Percentiles rank a stretch among this genome's conserved stretches.
Conservation (phyloP, 2,113 vertebrate genomes). For the Plestiodon gilberti region DNA sequence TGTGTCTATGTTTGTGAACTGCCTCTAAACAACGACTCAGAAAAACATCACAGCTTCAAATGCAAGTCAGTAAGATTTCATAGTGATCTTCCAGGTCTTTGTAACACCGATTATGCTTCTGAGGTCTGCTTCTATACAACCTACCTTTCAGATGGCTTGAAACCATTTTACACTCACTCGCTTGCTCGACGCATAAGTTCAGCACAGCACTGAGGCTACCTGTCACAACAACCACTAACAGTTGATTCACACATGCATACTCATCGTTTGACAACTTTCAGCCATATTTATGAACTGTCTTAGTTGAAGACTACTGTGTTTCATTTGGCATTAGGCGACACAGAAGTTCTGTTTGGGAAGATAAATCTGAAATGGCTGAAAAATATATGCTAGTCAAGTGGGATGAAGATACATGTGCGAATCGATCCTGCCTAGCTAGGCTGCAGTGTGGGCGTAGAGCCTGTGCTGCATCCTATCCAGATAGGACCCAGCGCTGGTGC, state of each 20-base stretch:
- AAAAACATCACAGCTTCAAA: neutral
- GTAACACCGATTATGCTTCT: neutral
- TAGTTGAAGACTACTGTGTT: neutral
- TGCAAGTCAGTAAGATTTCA: neutral
- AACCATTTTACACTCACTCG: conserved; percentile 8
- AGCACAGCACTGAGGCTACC: neutral
- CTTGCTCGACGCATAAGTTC: neutral
- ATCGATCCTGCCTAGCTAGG: too few relatives aligned
- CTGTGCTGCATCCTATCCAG: too few relatives aligned
- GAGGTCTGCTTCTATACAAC: neutral
- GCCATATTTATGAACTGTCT: neutral
- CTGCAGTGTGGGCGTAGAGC: too few relatives aligned
- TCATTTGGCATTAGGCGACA: neutral
- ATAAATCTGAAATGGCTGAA: neutral
- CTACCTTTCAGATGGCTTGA: neutral
- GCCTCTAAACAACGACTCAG: neutral
- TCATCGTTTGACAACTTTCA: neutral
- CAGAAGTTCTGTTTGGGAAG: neutral
- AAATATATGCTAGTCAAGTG: neutral
- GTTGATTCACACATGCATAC: neutral
- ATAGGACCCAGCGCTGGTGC: too few relatives aligned
- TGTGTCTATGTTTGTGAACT: neutral
- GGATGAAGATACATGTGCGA: neutral
- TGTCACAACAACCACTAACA: neutral
- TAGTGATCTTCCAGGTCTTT: neutral